Evolutionary conservation across 2,113 vertebrate genomes (phyloP).

Genomic region (Oncorhynchus nerka): DNA sequence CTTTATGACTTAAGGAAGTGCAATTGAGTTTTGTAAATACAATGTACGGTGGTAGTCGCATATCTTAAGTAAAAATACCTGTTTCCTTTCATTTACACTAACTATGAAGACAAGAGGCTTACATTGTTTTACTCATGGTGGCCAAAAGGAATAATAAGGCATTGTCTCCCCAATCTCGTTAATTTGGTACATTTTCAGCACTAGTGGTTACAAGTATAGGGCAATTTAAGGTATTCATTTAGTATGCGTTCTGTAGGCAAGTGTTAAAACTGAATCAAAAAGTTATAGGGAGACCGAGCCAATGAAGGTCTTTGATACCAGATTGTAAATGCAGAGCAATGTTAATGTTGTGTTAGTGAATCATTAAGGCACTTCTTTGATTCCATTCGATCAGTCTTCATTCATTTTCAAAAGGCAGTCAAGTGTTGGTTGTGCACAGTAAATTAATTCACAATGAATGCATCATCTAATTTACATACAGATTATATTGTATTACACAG

Average conservation of each 20-base stretch:
- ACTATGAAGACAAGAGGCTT: not conserved
- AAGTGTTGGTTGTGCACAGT: not conserved
- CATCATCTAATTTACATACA: not conserved
- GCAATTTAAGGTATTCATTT: conserved; percentile 2
- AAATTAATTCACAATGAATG: not conserved
- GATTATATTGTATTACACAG: not conserved
- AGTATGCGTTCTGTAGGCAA: not conserved
- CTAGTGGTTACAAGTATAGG: not conserved
- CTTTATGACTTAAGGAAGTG: conserved; percentile 22
- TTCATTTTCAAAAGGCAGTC: conserved; percentile 35
- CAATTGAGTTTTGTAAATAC: conserved; percentile 30
- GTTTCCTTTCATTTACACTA: not conserved
- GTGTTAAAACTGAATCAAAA: conserved; percentile 16
- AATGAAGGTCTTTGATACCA: not conserved
- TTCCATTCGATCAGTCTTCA: conserved; percentile 28
- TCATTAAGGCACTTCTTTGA: conserved; percentile 59
- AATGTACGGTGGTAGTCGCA: conserved; percentile 23
- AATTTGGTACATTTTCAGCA: conserved; percentile 30
- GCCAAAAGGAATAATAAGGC: no score
- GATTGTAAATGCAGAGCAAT: conserved; percentile 38
- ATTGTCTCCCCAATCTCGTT: not conserved
- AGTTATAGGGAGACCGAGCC: not conserved
- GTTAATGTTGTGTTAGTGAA: conserved; percentile 37
- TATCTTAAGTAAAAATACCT: conserved; percentile 17
- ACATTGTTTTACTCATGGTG: not conserved